Percentiles rank a stretch among this genome's conserved stretches.
phyloP scores from a whole-genome alignment of 2,113 vertebrate species.

The Melanerpes formicivorus region DNA sequence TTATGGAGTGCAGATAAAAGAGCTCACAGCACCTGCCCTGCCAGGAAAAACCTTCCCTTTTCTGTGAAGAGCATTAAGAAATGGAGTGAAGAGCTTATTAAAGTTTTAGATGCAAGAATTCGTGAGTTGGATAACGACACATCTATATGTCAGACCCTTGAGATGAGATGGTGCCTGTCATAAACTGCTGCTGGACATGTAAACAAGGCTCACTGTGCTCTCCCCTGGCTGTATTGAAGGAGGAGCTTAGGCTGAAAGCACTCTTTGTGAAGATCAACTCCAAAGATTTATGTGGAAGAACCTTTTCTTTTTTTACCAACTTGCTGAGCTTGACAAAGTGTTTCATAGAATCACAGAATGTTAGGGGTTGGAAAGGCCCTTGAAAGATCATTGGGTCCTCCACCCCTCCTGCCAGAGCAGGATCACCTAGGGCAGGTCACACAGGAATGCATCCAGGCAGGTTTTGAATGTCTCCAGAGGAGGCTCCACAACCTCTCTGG shows the following conservation, averaged over 20 bases:
- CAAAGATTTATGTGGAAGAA: slow-evolving; percentile 34
- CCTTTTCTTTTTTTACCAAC: slow-evolving; percentile 16
- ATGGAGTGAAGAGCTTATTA: slow-evolving; percentile 64
- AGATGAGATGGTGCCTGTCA: slow-evolving; percentile 50
- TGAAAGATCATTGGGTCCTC: too few species aligned
- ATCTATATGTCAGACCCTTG: slow-evolving; percentile 7
- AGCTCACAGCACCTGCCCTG: slow-evolving; percentile 10
- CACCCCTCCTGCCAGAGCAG: too few species aligned
- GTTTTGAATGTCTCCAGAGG: too few species aligned
- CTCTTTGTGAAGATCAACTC: slow-evolving; percentile 29
- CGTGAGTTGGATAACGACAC: not conserved
- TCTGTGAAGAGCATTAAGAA: slow-evolving; percentile 60
- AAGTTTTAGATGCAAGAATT: slow-evolving; percentile 58
- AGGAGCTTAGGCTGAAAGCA: slow-evolving; percentile 22
- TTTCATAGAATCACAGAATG: too few species aligned
- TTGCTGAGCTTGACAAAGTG: slow-evolving; percentile 11
- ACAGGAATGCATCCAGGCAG: too few species aligned
- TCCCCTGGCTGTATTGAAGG: not conserved
- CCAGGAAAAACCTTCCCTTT: slow-evolving; percentile 38
- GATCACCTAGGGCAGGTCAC: too few species aligned
- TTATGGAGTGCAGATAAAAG: slow-evolving; percentile 67
- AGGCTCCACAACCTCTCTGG: too few species aligned
- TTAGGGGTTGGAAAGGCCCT: too few species aligned
- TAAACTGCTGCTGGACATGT: slow-evolving; percentile 34
- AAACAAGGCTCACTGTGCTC: slow-evolving; percentile 13